Conservation (phyloP, 2,888 invertebrate genomes). For the Eremobia ochroleuca region DNA sequence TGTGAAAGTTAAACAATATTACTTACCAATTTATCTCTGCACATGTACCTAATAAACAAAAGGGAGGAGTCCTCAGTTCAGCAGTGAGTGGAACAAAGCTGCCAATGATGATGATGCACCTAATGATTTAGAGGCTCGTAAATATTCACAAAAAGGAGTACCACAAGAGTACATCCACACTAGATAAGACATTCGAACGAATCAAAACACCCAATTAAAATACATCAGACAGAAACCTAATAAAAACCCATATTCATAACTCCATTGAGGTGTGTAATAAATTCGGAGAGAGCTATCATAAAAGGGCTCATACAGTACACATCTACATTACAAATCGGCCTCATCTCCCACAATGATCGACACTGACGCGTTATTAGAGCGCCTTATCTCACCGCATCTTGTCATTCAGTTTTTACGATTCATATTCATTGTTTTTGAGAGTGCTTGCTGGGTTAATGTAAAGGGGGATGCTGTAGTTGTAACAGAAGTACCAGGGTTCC, state of each 20-base stretch:
- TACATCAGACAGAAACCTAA: conserved; percentile 53
- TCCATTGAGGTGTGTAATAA: conserved; percentile 68
- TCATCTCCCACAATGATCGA: conserved; percentile 65
- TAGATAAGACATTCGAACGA: conserved; percentile 26
- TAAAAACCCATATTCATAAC: conserved; percentile 69
- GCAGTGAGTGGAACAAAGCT: not conserved
- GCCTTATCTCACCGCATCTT: conserved; percentile 83
- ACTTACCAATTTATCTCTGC: not conserved
- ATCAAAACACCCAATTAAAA: conserved; percentile 58
- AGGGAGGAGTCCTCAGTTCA: not conserved
- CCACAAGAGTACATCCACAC: not conserved
- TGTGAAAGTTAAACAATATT: too few species aligned
- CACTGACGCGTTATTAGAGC: conserved; percentile 80
- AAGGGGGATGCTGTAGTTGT: conserved; percentile 44
- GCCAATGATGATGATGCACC: too few species aligned
- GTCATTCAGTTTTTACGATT: conserved; percentile 85
- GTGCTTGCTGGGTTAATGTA: conserved; percentile 68
- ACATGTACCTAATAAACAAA: not conserved
- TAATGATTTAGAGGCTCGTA: not conserved
- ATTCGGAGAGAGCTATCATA: conserved; percentile 64
- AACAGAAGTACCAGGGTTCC: conserved; percentile 50
- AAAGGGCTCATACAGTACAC: conserved; percentile 62
- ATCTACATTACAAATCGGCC: conserved; percentile 71
- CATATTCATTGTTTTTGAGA: conserved; percentile 86
- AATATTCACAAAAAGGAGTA: not conserved